phyloP scores from a whole-genome alignment of 2,113 vertebrate species.

The Tauraco erythrolophus region DNA sequence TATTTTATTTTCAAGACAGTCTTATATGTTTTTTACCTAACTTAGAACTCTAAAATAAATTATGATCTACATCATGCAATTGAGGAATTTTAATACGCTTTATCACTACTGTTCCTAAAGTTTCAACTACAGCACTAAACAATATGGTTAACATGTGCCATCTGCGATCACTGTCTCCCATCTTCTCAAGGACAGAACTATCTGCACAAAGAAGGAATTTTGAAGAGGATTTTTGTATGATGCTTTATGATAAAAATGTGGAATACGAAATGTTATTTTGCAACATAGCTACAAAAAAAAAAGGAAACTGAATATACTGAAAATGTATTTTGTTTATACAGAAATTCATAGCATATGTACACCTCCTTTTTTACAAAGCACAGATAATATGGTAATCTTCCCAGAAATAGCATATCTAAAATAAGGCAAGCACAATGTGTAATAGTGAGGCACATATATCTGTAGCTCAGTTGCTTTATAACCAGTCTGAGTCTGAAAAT shows the following conservation, averaged over 20 bases:
- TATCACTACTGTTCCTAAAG: background rate
- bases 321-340: background rate
- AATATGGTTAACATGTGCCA: background rate
- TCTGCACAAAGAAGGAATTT: background rate
- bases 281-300: background rate
- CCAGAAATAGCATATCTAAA: background rate
- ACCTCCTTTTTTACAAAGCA: background rate
- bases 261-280: background rate
- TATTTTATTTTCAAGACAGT: background rate
- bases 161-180: background rate
- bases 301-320: background rate
- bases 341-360: background rate
- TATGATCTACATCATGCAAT: background rate
- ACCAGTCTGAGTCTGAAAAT: background rate
- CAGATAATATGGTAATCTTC: background rate
- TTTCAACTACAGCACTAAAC: background rate
- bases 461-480: background rate
- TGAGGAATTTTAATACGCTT: background rate
- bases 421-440: background rate
- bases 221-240: background rate
- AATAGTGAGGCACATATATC: background rate
- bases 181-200: background rate
- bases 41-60: background rate
- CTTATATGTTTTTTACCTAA: background rate
- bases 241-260: background rate